Evolutionary conservation across 2,888 invertebrate species (phyloP).

Genomic region (Ariolimax columbianus): DNA sequence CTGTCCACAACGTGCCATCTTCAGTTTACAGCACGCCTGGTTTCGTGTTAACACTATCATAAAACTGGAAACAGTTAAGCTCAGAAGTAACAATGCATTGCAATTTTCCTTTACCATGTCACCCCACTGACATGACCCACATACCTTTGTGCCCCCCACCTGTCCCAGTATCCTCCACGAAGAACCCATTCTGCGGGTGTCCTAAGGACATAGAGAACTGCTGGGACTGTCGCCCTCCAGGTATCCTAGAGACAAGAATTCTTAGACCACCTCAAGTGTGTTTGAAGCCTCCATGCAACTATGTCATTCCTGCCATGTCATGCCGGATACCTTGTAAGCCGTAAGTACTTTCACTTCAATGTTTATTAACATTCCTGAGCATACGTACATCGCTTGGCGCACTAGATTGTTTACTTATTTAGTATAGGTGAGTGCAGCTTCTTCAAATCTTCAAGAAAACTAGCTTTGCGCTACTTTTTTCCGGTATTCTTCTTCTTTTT

Average conservation of each 20-base stretch:
- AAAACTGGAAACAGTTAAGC: too few species aligned
- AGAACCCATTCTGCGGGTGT: slow-evolving; percentile 33
- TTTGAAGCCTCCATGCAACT: slow-evolving; percentile 26
- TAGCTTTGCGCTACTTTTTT: too few species aligned
- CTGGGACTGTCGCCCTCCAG: slow-evolving; percentile 20
- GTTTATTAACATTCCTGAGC: too few species aligned
- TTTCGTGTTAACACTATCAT: too few species aligned
- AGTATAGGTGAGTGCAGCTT: too few species aligned
- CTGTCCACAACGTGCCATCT: too few species aligned
- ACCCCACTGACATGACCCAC: slow-evolving; percentile 33
- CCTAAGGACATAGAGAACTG: background rate
- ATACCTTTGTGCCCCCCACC: slow-evolving; percentile 12
- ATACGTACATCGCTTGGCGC: too few species aligned
- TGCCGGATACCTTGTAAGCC: slow-evolving; percentile 6
- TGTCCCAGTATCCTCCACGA: background rate
- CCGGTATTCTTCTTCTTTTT: too few species aligned
- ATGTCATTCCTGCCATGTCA: slow-evolving; percentile 34
- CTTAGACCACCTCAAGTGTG: slow-evolving; percentile 31
- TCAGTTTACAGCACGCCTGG: too few species aligned
- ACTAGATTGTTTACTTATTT: too few species aligned
- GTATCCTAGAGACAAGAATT: slow-evolving; percentile 25
- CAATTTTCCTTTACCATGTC: background rate
- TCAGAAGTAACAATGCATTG: too few species aligned
- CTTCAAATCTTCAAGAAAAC: too few species aligned
- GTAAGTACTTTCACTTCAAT: slow-evolving; percentile 1